Evolutionary conservation across 2,113 vertebrate species (phyloP).

Genomic region (Myrmecophaga tridactyla): DNA sequence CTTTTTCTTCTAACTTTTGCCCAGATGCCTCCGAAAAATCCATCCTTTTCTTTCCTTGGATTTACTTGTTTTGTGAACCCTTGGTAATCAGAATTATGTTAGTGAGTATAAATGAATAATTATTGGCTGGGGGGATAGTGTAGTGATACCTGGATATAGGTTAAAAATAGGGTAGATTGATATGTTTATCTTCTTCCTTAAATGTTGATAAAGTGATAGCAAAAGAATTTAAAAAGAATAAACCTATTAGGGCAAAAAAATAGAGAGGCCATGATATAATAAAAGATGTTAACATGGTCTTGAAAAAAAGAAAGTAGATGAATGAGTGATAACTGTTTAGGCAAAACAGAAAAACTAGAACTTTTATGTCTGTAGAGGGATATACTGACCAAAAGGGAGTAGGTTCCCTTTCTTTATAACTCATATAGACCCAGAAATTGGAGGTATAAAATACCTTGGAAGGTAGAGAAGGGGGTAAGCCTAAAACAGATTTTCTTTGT

Average conservation of each 20-base stretch:
- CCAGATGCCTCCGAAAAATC: background rate
- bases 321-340: background rate
- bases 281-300: background rate
- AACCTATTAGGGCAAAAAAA: background rate
- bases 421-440: background rate
- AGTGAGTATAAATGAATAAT: background rate
- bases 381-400: background rate
- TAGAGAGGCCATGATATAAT: background rate
- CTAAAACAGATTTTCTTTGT: background rate
- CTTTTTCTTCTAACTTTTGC: background rate
- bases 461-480: background rate
- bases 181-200: background rate
- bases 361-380: background rate
- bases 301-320: background rate
- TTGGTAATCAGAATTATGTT: background rate
- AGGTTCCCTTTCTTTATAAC: background rate
- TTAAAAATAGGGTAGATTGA: background rate
- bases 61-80: constrained; percentile 15
- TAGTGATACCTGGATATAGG: background rate
- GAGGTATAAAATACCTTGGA: background rate
- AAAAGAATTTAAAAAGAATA: background rate
- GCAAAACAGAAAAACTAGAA: background rate
- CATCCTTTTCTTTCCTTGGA: background rate
- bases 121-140: background rate
- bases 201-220: background rate